Percentiles rank a stretch among this genome's conserved stretches.
Conservation (phyloP, 1,140 invertebrate genomes). For the Reticulitermes speratus region DNA sequence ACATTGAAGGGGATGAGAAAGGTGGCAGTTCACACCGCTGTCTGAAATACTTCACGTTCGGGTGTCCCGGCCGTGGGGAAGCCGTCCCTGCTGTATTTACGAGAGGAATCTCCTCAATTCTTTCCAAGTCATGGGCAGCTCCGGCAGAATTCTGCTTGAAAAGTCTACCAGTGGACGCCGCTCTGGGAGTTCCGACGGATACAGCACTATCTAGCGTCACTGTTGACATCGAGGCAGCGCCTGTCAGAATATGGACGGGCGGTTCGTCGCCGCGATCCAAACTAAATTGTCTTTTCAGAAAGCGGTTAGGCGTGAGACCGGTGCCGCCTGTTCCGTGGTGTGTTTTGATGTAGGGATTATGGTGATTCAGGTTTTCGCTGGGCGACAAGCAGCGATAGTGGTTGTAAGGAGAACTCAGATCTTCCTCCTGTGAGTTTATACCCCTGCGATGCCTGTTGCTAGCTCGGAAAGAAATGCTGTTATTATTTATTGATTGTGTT, state of each 20-base stretch:
- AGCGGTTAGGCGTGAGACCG: constrained; percentile 45
- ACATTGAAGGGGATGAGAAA: constrained; percentile 42
- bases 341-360: constrained; percentile 28
- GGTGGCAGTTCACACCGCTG: constrained; percentile 26
- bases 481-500: not conserved
- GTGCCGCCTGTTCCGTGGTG: not conserved
- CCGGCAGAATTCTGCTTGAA: constrained; percentile 71
- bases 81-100: not conserved
- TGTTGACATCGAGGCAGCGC: not conserved
- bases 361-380: constrained; percentile 53
- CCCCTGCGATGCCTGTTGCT: not conserved
- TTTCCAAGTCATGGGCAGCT: constrained; percentile 65
- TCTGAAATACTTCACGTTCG: constrained; percentile 36
- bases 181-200: constrained; percentile 31
- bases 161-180: constrained; percentile 45
- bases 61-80: constrained; percentile 37
- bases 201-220: not conserved
- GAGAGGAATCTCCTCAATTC: constrained; percentile 65
- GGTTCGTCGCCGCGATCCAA: constrained; percentile 62
- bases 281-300: constrained; percentile 67
- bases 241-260: constrained; percentile 38
- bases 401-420: constrained; percentile 69
- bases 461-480: not conserved
- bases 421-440: constrained; percentile 50
- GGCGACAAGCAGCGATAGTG: constrained; percentile 69